Conservation (phyloP, 2,888 invertebrate genomes). For the Athrips mouffetella region DNA sequence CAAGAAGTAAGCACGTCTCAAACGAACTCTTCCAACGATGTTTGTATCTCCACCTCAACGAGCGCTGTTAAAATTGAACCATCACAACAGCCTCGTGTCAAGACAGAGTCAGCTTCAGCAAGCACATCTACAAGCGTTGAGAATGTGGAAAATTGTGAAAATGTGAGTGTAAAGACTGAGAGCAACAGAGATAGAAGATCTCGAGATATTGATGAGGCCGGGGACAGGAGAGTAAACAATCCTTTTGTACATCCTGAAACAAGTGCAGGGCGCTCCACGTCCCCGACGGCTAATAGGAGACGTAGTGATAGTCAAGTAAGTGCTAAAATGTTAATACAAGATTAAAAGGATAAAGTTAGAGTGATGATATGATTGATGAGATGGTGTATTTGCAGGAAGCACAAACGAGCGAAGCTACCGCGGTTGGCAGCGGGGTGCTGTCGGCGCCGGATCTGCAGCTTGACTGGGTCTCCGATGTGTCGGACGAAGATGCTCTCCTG, state of each 20-base stretch:
- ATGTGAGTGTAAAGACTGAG: slow-evolving; percentile 50
- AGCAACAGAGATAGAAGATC: slow-evolving; percentile 27
- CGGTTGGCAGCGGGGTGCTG: slow-evolving; percentile 49
- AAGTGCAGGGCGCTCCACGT: slow-evolving; percentile 42
- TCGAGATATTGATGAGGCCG: slow-evolving; percentile 41
- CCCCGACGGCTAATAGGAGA: slow-evolving; percentile 23
- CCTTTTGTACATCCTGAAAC: slow-evolving; percentile 63
- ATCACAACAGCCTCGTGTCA: slow-evolving; percentile 36
- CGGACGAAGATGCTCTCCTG: slow-evolving; percentile 82
- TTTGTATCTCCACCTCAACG: slow-evolving; percentile 22
- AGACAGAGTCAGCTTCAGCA: slow-evolving; percentile 43
- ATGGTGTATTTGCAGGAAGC: slow-evolving; percentile 32
- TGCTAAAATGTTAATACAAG: not conserved
- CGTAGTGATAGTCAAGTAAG: slow-evolving; percentile 39
- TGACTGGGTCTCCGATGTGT: slow-evolving; percentile 83
- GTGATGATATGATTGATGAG: not conserved
- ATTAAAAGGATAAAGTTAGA: not conserved
- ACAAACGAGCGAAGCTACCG: slow-evolving; percentile 29
- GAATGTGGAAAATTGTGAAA: slow-evolving; percentile 29
- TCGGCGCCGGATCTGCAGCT: slow-evolving; percentile 86
- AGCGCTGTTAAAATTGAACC: slow-evolving; percentile 45
- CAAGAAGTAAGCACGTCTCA: slow-evolving; percentile 35
- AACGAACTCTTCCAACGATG: slow-evolving; percentile 15
- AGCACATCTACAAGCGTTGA: slow-evolving; percentile 20
- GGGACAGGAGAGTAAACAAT: slow-evolving; percentile 41